Evolutionary conservation across 2,888 invertebrate species (phyloP).

Genomic region (Hydrotaea diabolus): DNA sequence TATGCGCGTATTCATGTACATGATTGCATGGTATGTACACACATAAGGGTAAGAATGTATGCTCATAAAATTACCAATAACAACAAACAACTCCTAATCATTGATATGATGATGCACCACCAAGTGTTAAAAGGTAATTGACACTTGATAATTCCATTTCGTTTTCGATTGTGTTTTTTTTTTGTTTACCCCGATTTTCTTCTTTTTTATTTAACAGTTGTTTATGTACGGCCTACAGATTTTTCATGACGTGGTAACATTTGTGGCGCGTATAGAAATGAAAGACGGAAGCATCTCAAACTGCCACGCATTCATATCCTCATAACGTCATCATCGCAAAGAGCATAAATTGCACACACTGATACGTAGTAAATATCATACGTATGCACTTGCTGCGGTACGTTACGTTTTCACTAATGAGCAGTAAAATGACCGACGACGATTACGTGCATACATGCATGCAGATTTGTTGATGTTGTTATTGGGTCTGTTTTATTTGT

Average conservation of each 20-base stretch:
- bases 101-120: conserved; percentile 17
- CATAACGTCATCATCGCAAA: conserved; percentile 32
- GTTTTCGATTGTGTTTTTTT: not conserved
- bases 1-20: not conserved
- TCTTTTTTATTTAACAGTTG: not conserved
- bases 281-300: conserved; percentile 20
- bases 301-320: conserved; percentile 8
- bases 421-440: not conserved
- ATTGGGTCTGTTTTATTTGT: no score
- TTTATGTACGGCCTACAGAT: not conserved
- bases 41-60: no score
- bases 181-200: not conserved
- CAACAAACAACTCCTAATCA: conserved; percentile 12
- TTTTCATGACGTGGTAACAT: not conserved
- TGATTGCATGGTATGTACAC: not conserved
- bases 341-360: not conserved
- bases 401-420: not conserved
- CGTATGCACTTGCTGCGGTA: not conserved
- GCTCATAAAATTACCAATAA: not conserved
- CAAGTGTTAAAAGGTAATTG: conserved; percentile 34
- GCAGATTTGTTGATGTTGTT: not conserved
- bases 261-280: not conserved
- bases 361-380: not conserved
- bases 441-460: not conserved
- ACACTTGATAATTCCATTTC: conserved; percentile 13